Evolutionary conservation across 30 jellyfish, hydroid and myxozoan species (phyloP), one percentile per base, ranked within the genome.

Genomic region (Rhopilema esculentum): DNA sequence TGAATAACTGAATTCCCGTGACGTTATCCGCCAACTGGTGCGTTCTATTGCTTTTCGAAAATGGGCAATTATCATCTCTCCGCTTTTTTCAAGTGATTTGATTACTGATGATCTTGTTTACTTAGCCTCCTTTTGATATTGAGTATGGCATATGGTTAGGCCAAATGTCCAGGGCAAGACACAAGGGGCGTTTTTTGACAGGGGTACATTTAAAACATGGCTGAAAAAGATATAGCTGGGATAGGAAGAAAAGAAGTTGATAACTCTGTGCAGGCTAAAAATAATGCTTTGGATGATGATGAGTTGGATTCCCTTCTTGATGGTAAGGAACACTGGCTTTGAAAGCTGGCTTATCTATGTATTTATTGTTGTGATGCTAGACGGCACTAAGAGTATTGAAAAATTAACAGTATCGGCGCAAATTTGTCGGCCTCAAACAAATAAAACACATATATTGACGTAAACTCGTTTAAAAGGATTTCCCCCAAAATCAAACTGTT

Each of bases 271-370:
- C 19, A 64, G 66, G 79, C 25, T 1, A 49, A 67, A 66, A 25
- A n/a, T 25, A 75, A 74, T 16, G 65, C 32, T 4, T 49, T 63
- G 1, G 80, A 79, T 72, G 94, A 85, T 51, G 94, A 85, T 20
- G 94, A 85, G 50, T 66, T 85, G 19, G 94, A 85, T 50, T 49
- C 83, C 23, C 27, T 85, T 0, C 79, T 85, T 27, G 81, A 71
- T 52, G 93, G 93, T 84, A 84, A 9, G 29, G 6, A 40, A 40
- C 57, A 40, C 12, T 40, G 57, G n/a, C n/a, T n/a, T n/a, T n/a
- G n/a, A n/a, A n/a, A n/a, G n/a, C n/a, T n/a, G n/a, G n/a, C n/a
- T n/a, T n/a, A n/a, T n/a, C n/a, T n/a, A n/a, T n/a, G n/a, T n/a
- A n/a, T n/a, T n/a, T n/a, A n/a, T n/a, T n/a, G n/a, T n/a, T n/a